Base-by-base conservation (phyloP, 2,797 vertebrate species). In the Rhadinocentrus ornatus region DNA sequence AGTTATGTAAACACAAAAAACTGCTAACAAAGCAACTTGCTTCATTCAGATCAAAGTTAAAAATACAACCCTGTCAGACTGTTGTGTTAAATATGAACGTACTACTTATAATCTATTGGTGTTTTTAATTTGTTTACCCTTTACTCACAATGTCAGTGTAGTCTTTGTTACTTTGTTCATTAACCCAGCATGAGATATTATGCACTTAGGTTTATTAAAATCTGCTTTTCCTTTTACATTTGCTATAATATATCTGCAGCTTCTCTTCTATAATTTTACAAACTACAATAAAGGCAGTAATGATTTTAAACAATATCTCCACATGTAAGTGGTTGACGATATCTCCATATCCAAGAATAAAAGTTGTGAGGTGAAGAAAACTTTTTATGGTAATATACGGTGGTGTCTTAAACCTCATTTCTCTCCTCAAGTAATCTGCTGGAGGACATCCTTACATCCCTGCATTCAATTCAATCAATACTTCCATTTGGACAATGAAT, bases 401-500 rank as follows among this genome's bases (percentile, higher is more conserved):
- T 29, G n/a, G 59, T 1, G 2, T 34, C 18, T 71, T 20, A 26
- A 54, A 63, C 55, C 32, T 32, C 1, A 75, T 74, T 84, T 57
- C 54, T 80, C 55, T 80, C 72, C 29, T 18, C 31, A 61, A 77
- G 72, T 66, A 78, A 66, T 69, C 66, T 78, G 75, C 69, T 20
- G 1, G 54, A 75, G 71, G 75, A 87, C 75, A 77, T 82, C 73
- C 57, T 78, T 55, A 71, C 77, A 86, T 83, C 81, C 68, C 22
- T 29, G 60, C 75, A 75, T 90, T 82, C 81, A 83, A 52, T 78
- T 52, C 68, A 75, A 78, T 88, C 82, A 75, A 89, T 91, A 85
- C 71, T 86, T 86, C 79, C 85, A 90, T 89, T 91, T 86, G 81
- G 79, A 83, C 80, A 62, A 83, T 82, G 83, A 90, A 86, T 81